Base-by-base conservation (phyloP, 2,797 vertebrate species). In the Sternotherus odoratus region DNA sequence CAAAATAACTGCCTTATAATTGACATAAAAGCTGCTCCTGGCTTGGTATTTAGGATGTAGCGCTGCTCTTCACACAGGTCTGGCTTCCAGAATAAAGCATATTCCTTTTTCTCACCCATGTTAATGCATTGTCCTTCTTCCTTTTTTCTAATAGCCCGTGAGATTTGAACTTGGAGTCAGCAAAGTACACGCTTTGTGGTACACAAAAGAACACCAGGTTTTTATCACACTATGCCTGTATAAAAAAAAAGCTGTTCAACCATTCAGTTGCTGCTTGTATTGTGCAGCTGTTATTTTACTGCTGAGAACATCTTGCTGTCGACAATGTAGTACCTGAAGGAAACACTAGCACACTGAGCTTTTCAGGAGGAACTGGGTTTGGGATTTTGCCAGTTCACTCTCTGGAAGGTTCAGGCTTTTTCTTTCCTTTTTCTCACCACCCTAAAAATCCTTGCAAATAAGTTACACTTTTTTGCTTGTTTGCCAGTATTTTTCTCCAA, bases 191-290 rank as follows among this genome's bases (percentile, higher is more conserved):
- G 93, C 92, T 98, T 98, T 98, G 94, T 97, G 91, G 89, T 93
- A 90, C 93, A 98, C 96, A 98, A 98, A 98, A 97, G 98, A 97
- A 94, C 97, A 97, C 96, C 97, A 96, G 96, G 86, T 93, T 96
- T 96, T 95, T 96, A 96, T 97, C 97, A 95, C 97, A 96, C 54
- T 53, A 96, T 94, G 95, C 54, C 92, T 96, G 82, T 97, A 92
- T 97, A 91, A 95, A 97, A 43, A 43, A 95, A 97, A 95, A 97
- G 94, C 96, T 95, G 90, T 96, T 93, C 72, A 84, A 5, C 95
- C 96, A 95, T 97, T 98, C 97, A 97, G 95, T 96, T 95, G 95
- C 93, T 48, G 83, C 78, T 89, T 72, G 91, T 96, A 97, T 97
- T 97, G 96, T 97, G 96, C 92, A 94, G 95, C 96, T 97, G 96